Conservation (phyloP, 1,140 invertebrate genomes). For the Drosophila nebulosa region DNA sequence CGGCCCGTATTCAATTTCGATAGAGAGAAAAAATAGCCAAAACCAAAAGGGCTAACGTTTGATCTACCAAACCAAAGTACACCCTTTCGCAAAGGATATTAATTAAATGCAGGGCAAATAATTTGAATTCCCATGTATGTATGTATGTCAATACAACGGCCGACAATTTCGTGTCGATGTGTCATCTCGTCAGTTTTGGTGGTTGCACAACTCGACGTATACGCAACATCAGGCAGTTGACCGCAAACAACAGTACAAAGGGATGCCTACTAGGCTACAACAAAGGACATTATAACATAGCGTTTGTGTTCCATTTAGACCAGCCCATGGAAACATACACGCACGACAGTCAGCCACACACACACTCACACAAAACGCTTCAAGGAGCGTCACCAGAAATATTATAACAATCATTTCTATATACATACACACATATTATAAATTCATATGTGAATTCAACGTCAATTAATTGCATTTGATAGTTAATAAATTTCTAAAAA, state of each 20-base stretch:
- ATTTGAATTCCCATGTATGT: neutral
- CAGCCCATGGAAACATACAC: neutral
- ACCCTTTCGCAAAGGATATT: neutral
- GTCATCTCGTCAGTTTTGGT: slow-evolving; percentile 1
- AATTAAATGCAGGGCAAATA: slow-evolving; percentile 6
- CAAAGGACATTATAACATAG: neutral
- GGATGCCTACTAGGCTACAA: neutral
- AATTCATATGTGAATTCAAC: neutral
- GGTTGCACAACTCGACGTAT: neutral
- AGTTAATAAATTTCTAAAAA: too few relatives aligned
- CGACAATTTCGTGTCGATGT: neutral
- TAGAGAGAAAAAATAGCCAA: neutral
- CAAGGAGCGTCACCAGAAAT: neutral
- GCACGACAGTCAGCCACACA: neutral
- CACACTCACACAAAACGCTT: neutral
- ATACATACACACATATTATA: slow-evolving; percentile 1
- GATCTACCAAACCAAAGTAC: neutral
- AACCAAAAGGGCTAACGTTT: neutral
- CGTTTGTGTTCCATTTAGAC: neutral
- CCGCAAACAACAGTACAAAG: slow-evolving; percentile 4
- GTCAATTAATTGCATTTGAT: too few relatives aligned
- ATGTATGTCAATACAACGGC: too few relatives aligned
- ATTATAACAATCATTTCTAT: too few relatives aligned
- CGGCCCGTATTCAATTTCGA: neutral
- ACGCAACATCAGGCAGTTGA: neutral